phyloP scores from a whole-genome alignment of 2,888 invertebrate genomes.

The Oegoconia quadripuncta region DNA sequence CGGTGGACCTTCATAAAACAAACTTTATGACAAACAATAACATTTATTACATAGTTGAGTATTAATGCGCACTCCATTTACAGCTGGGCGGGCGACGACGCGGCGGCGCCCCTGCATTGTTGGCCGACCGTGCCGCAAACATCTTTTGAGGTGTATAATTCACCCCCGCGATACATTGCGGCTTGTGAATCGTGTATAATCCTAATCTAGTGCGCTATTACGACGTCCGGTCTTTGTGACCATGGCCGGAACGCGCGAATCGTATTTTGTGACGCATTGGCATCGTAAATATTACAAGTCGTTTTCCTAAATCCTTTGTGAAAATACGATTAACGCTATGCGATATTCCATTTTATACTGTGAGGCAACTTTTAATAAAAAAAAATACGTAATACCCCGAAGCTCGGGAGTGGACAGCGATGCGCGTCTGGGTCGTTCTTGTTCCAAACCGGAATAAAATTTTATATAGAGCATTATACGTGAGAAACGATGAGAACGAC shows the following conservation, averaged over 20 bases:
- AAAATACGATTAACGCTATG: conserved; percentile 27
- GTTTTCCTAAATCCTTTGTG: conserved; percentile 26
- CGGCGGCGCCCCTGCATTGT: conserved; percentile 47
- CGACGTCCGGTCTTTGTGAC: conserved; percentile 26
- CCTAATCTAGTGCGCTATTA: conserved; percentile 42
- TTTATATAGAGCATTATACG: conserved; percentile 63
- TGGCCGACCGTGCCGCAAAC: conserved; percentile 45
- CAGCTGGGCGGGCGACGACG: conserved; percentile 55
- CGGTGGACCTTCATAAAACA: conserved; percentile 67
- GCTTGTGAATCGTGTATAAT: conserved; percentile 44
- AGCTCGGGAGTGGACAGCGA: conserved; percentile 46
- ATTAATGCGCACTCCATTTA: conserved; percentile 71
- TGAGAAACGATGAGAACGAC: conserved; percentile 60
- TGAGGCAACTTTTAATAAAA: conserved; percentile 39
- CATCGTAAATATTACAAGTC: conserved; percentile 31
- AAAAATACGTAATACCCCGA: conserved; percentile 39
- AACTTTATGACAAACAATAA: conserved; percentile 76
- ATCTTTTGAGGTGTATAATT: conserved; percentile 40
- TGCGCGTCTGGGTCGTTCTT: conserved; percentile 46
- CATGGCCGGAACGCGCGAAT: conserved; percentile 7
- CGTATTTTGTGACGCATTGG: conserved; percentile 22
- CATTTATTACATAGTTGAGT: conserved; percentile 73
- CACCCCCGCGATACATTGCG: conserved; percentile 30
- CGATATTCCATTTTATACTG: conserved; percentile 32
- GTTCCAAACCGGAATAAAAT: conserved; percentile 58